Base-by-base conservation (phyloP, 2,113 vertebrate species). In the Alethe diademata region DNA sequence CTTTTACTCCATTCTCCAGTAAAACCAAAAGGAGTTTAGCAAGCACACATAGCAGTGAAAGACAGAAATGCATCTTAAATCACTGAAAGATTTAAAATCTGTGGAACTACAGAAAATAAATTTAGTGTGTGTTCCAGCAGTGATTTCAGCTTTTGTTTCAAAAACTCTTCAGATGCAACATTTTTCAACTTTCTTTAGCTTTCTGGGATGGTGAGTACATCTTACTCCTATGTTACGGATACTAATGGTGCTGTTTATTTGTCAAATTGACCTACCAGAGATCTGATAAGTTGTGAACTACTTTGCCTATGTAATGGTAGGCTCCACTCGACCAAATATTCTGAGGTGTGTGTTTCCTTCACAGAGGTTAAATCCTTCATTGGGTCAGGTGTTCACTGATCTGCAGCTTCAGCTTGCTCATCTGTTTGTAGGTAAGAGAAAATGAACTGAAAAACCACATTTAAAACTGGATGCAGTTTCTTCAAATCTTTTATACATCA, bases 191-290 rank as follows among this genome's bases (percentile, higher is more conserved):
- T 66, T 80, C 70, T 97, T 70, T 93, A 97, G 92, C 93, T 76
- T 94, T 96, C 25, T 43, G 90, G 86, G 60, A 47, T 9, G 91
- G 95, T 98, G 80, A 97, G 95, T 96, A 90, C 75, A 78, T 42
- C 38, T 90, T 80, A 35, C 57, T 72, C n/a, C 13, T 24, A 3
- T 33, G 22, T 56, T 73, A 5, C 57, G 35, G 78, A 50, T 72
- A 45, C 25, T 60, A 35, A 72, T 26, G 53, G 25, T 61, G 61
- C 10, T 35, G 3, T 16, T 60, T 25, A 45, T 72, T 88, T 86
- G 70, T 84, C 80, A 78, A 43, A 65, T 53, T 42, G 29, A 79
- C 28, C 42, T 83, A 19, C 31, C 25, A 71, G 28, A 29, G 11
- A 33, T 24, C 53, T 79, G 69, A 61, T 60, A 91, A 65, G 19